Evolutionary conservation across 2,113 vertebrate genomes (phyloP), one percentile per base, ranked within the genome.

Genomic region (Caranx melampygus): DNA sequence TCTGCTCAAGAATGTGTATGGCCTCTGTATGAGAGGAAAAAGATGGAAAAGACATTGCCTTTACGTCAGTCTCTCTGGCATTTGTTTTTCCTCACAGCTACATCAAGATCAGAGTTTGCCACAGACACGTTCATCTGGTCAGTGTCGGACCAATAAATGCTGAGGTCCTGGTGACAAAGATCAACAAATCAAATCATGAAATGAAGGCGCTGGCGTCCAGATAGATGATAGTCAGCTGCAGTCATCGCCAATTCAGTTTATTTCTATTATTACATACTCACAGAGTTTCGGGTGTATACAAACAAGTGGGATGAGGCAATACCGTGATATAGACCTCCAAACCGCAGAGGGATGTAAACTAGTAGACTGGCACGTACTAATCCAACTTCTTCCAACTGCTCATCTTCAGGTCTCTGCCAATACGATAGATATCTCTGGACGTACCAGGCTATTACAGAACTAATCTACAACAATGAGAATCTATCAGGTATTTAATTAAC

Each of bases 1-100:
- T 79, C 64, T 45, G 76, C 16, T 61, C 26, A 71, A 47, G 77
- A 61, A 66, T 75, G 66, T 37, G 44, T 62, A 40, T 1, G 16
- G 37, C 18, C 18, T 3, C 71, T 58, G 49, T 31, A 59, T 31
- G 44, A 66, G 16, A 31, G n/a, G n/a, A 35, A 57, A 45, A 47
- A 54, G 49, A 65, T 40, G 21, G 47, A 60, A 59, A 47, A 68
- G 0, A 57, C 11, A 31, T 12, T 40, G 35, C 40, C 37, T 47
- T 68, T 40, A 58, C 10, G 3, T 74, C 49, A 33, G n/a, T 42
- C 44, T 16, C 21, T 61, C 18, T 10, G 21, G 52, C 6, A 18
- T 3, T 20, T 67, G 3, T 58, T 34, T 18, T 13, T 13, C 61
- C 47, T 21, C 6, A 63, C 9, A 9, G 9, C 34, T 21, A 20